Evolutionary conservation across 2,888 invertebrate species (phyloP), one percentile per base, ranked within the genome.

Genomic region (Amiota minor): DNA sequence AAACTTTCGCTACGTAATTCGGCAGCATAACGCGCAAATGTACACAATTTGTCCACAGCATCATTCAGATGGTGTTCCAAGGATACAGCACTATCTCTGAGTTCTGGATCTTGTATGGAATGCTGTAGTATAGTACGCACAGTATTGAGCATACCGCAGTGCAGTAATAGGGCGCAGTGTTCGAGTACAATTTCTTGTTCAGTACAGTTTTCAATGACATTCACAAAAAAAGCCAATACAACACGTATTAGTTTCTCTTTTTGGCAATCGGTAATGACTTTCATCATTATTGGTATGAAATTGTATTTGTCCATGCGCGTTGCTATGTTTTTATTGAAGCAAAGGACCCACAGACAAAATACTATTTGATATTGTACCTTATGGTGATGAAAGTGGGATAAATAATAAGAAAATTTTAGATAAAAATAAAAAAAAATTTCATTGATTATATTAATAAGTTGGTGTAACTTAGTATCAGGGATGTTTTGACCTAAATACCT

Each of bases 161-260:
- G 97, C 0, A 99, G 98, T 98, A 99, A 98, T 9, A 98, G 97
- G 87, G 99, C 96, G 88, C 98, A 98, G 90, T 98, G 97, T 88
- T 98, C 98, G 86, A 97, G 97, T 45, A 96, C 93, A 4, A 97
- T 94, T 90, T 96, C 95, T 6, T 92, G 90, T 86, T 98, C 97
- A 84, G 96, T 95, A 0, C 97, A 97, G 90, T 98, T 98, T 90
- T 98, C 98, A 77, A 98, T 95, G 79, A 98, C 90, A 91, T 98
- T 98, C 91, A 97, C 93, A 91, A 98, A 98, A 18, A 98, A 98
- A 55, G 98, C 98, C 79, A 99, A 92, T 84, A 98, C 97, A 82
- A 99, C 98, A 81, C 99, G 94, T 18, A 97, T 98, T 46, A 98
- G 86, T 91, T 97, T 97, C 90, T 97, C 99, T 90, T 99, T 99